Evolutionary conservation across 2,888 invertebrate genomes (phyloP).

Genomic region (Heliothis peltigera): DNA sequence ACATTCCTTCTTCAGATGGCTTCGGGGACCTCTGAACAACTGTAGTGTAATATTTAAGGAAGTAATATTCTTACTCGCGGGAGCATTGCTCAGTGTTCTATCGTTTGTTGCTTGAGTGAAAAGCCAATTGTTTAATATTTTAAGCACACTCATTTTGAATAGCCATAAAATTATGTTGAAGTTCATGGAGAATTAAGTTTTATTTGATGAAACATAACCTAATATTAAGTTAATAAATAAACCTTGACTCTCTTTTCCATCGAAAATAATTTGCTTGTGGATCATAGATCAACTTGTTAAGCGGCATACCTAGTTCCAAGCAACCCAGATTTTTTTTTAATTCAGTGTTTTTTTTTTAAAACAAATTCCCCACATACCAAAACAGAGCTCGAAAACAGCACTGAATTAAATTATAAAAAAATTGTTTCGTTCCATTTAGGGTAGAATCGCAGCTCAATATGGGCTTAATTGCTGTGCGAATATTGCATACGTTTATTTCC

Average conservation of each 20-base stretch:
- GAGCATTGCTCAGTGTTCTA: slow-evolving; percentile 37
- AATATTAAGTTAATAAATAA: too few relatives aligned
- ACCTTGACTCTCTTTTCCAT: too few relatives aligned
- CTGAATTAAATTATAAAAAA: slow-evolving; percentile 33
- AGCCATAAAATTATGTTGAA: slow-evolving; percentile 31
- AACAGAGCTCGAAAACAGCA: slow-evolving; percentile 4
- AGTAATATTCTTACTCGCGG: slow-evolving; percentile 26
- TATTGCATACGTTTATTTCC: slow-evolving; percentile 49
- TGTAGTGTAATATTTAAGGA: slow-evolving; percentile 48
- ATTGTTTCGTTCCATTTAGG: slow-evolving; percentile 36
- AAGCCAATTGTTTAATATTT: slow-evolving; percentile 34
- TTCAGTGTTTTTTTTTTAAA: too few relatives aligned
- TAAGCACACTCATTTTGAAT: slow-evolving; percentile 30
- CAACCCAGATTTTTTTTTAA: too few relatives aligned
- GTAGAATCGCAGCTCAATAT: slow-evolving; percentile 21
- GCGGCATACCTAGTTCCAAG: too few relatives aligned
- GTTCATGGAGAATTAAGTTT: slow-evolving; percentile 11
- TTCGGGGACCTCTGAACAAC: slow-evolving; percentile 36
- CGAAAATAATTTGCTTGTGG: slow-evolving; percentile 14
- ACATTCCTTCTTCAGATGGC: slow-evolving; percentile 36
- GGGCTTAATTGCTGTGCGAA: slow-evolving; percentile 33
- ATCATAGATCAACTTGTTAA: neutral
- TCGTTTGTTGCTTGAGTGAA: slow-evolving; percentile 37
- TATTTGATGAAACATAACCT: neutral
- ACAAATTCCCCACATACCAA: too few relatives aligned